Conservation (phyloP, 2,797 vertebrate species). For the Tolypeutes matacus region DNA sequence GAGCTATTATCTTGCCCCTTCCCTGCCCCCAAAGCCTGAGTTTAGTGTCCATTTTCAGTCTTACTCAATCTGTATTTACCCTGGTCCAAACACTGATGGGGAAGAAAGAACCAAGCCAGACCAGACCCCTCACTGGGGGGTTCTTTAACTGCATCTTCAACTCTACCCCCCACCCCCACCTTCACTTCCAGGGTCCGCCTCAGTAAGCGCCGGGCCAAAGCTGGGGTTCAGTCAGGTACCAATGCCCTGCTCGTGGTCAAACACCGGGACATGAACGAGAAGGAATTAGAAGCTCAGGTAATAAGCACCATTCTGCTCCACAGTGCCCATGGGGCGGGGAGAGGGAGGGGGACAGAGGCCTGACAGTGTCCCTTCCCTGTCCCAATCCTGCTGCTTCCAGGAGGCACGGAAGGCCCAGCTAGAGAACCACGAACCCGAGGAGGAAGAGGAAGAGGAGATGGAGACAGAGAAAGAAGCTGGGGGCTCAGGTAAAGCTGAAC, state of each 20-base stretch:
- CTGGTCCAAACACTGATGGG: not conserved
- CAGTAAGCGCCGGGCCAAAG: slow-evolving; percentile 97
- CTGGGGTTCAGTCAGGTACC: slow-evolving; percentile 96
- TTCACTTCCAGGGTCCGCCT: slow-evolving; percentile 92
- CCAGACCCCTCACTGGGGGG: not conserved
- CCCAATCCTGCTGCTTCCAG: slow-evolving; percentile 82
- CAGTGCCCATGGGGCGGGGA: not conserved
- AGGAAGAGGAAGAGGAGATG: slow-evolving; percentile 96
- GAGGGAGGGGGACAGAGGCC: not conserved
- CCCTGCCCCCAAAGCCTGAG: not conserved
- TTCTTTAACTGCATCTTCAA: slow-evolving; percentile 4
- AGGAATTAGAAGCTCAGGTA: slow-evolving; percentile 97
- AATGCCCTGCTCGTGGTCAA: slow-evolving; percentile 97
- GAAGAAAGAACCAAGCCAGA: not conserved
- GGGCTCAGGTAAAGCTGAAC: slow-evolving; percentile 90
- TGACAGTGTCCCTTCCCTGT: not conserved
- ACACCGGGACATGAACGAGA: slow-evolving; percentile 98
- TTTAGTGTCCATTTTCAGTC: not conserved
- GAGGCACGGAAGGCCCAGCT: slow-evolving; percentile 96
- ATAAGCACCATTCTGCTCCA: not conserved
- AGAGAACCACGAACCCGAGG: slow-evolving; percentile 98
- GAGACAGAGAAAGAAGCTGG: slow-evolving; percentile 91
- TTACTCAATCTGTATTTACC: not conserved
- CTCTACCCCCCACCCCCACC: not conserved
- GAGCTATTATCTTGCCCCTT: not conserved